These are phyloP conservation scores for Clangula hyemalis DNA, from an alignment of 2,797 vertebrate species.

Conservation along the genomic window DNA sequence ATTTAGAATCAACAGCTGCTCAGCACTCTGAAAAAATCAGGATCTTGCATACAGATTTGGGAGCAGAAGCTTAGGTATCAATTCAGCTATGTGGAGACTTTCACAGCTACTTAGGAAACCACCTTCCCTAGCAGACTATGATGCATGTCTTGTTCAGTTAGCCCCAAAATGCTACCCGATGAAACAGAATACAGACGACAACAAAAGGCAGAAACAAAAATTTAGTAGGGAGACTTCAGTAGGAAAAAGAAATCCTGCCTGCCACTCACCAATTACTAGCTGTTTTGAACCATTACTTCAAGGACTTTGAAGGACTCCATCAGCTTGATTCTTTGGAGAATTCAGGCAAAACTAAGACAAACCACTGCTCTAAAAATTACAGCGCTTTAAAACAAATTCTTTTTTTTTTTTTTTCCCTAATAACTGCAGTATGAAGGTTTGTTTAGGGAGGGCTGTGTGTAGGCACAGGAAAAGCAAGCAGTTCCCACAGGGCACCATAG, in stretches of 20 bases:
- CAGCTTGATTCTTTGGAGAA: background rate
- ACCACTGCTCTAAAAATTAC: background rate
- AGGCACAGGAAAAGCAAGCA: background rate
- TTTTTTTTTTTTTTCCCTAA: background rate
- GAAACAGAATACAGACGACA: background rate
- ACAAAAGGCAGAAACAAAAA: background rate
- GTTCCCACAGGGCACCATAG: background rate
- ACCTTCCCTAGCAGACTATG: background rate
- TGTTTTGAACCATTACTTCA: background rate
- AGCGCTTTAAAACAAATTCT: background rate
- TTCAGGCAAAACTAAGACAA: slow-evolving; percentile 1
- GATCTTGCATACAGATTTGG: background rate
- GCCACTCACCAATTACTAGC: background rate
- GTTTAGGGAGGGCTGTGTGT: background rate
- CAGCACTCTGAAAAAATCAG: background rate
- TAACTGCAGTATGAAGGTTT: background rate
- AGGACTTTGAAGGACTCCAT: background rate
- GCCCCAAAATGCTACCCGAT: background rate
- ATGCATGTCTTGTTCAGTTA: background rate
- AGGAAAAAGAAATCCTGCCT: background rate
- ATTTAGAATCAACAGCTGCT: background rate
- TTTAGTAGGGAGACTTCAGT: background rate
- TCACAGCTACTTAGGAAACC: background rate
- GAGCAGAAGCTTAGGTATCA: background rate
- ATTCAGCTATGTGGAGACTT: background rate